These are phyloP conservation scores for Capitulum mitella DNA, from an alignment of 2,888 invertebrate genomes.

Conservation along the genomic window DNA sequence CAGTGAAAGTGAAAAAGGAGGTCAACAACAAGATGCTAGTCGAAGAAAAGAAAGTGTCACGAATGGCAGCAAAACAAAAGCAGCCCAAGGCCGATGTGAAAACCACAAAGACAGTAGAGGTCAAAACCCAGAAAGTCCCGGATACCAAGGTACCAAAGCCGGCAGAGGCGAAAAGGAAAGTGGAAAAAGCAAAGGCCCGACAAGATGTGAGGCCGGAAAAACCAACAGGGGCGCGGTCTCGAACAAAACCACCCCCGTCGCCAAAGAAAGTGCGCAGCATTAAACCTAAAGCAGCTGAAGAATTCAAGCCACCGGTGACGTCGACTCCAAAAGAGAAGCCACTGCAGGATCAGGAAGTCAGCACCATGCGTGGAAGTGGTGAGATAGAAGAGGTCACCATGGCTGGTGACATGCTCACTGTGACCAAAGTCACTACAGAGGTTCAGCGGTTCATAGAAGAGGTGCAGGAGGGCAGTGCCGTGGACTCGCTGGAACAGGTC, in stretches of 20 bases:
- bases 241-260: neutral
- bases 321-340: conserved; percentile 29
- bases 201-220: neutral
- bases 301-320: conserved; percentile 24
- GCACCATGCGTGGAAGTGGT: neutral
- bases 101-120: conserved; percentile 35
- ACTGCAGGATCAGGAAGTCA: conserved; percentile 21
- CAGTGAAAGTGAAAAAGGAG: conserved; percentile 44
- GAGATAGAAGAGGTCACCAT: conserved; percentile 28
- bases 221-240: neutral
- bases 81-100: conserved; percentile 41
- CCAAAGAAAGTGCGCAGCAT: conserved; percentile 31
- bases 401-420: conserved; percentile 29
- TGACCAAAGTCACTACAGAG: conserved; percentile 21
- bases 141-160: conserved; percentile 27
- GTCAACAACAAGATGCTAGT: conserved; percentile 33
- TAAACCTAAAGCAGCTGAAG: conserved; percentile 26
- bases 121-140: conserved; percentile 24
- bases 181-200: neutral
- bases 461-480: neutral
- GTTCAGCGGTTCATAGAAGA: conserved; percentile 13
- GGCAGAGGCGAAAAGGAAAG: conserved; percentile 26
- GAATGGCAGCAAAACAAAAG: conserved; percentile 37
- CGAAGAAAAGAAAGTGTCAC: conserved; percentile 33
- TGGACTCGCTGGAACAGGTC: conserved; percentile 28